Evolutionary conservation across 35 echinoderm and acorn worm genomes (phyloP), one percentile per base, ranked within the genome.

Genomic region (Antedon bifida): DNA sequence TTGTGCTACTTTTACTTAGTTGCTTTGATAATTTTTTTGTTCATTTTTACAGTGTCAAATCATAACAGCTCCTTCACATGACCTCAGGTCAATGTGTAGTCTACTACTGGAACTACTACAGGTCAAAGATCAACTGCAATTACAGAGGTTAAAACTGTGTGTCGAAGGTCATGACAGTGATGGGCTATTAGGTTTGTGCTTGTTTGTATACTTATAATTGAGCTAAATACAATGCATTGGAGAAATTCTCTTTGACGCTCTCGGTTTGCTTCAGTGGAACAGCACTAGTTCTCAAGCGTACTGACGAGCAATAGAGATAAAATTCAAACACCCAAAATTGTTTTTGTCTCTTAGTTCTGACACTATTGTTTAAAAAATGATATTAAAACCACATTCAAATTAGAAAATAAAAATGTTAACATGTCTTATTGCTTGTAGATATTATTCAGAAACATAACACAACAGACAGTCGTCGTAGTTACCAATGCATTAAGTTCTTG

Each of bases 401-500:
- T 44, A 42, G 38, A 2, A 64, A 64, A 30, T 23, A 78, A 34
- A 13, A 14, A 33, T 78, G 14, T 30, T 76, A 10, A 29, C n/a
- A n/a, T 89, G 29, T 79, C 46, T 30, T 51, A 19, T 77, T 30
- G n/a, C 17, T 75, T 77, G 9, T 83, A 97, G 94, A 84, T 44
- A 97, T 92, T 78, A 97, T 97, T 56, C 85, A 88, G 36, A 92
- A 86, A 33, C 84, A 86, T 35, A 97, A 91, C 0, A 36, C 35
- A 9, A 92, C 80, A 17, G 94, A 97, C 85, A 97, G 94, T 73
- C 83, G 90, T 33, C 81, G 94, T 30, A 89, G 83, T n/a, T 97
- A 97, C 83, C 94, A 92, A 39, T 97, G 94, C 73, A 97, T 97
- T 36, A 97, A 97, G 82, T 97, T 97, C 85, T 86, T 97, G 74